These are phyloP conservation scores for Catostomus latipinnis DNA, from an alignment of 2,797 vertebrate genomes.

Conservation along the genomic window DNA sequence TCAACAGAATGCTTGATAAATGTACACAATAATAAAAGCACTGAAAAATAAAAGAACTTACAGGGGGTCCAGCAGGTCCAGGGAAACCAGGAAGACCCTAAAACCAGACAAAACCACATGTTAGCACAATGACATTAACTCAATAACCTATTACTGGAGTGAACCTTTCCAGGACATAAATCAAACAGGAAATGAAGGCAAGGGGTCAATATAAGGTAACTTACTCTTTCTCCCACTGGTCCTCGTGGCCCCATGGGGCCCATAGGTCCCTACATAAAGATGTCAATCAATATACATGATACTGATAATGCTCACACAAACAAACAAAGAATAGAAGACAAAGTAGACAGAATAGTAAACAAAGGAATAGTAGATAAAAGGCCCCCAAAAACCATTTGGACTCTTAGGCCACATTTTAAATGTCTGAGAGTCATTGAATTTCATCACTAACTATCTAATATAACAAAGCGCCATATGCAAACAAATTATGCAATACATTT, in stretches of 20 bases:
- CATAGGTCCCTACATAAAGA: slow-evolving; percentile 69
- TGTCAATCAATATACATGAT: neutral
- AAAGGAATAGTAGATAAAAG: too few relatives aligned
- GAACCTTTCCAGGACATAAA: neutral
- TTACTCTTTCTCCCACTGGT: slow-evolving; percentile 80
- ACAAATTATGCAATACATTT: too few relatives aligned
- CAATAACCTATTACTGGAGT: neutral
- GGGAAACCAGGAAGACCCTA: slow-evolving; percentile 84
- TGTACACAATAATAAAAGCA: neutral
- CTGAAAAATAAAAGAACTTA: slow-evolving; percentile 65
- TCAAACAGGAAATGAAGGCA: neutral
- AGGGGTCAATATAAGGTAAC: slow-evolving; percentile 49
- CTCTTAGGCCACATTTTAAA: too few relatives aligned
- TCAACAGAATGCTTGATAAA: too few relatives aligned
- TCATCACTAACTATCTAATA: too few relatives aligned
- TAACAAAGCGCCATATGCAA: too few relatives aligned
- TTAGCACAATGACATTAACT: neutral
- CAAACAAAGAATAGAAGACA: slow-evolving; percentile 22
- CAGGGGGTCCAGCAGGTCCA: slow-evolving; percentile 75
- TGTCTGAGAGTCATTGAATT: too few relatives aligned
- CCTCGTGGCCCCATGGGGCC: slow-evolving; percentile 81
- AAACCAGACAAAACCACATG: slow-evolving; percentile 6
- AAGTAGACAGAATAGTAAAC: neutral
- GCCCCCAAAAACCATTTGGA: too few relatives aligned
- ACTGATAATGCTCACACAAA: neutral